Percentiles rank a stretch among this genome's conserved stretches.
These are phyloP conservation scores for Chloroceryle inda DNA, from an alignment of 2,797 vertebrate genomes.

Conservation along the genomic window DNA sequence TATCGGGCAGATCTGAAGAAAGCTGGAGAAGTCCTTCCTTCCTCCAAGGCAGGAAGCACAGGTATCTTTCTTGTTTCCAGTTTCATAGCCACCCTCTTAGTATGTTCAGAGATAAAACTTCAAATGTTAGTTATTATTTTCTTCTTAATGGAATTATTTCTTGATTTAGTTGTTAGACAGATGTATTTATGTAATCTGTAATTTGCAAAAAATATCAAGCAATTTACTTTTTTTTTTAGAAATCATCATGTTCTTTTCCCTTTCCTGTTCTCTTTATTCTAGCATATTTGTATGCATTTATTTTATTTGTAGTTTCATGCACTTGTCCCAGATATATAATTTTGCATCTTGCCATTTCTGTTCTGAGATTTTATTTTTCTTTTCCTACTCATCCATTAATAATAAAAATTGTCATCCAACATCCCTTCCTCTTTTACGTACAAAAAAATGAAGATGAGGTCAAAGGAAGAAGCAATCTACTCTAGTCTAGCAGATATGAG, in stretches of 20 bases:
- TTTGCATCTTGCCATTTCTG: neutral
- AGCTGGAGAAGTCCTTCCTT: neutral
- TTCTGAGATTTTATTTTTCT: neutral
- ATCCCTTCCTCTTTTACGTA: neutral
- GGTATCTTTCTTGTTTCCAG: neutral
- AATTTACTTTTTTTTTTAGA: neutral
- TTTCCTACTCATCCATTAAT: neutral
- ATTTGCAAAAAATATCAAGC: neutral
- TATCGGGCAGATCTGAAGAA: neutral
- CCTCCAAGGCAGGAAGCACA: neutral
- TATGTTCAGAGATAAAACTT: neutral
- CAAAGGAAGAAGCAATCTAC: neutral
- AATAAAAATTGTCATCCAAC: neutral
- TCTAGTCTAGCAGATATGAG: neutral
- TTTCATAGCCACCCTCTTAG: neutral
- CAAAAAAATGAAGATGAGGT: neutral
- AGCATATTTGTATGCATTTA: neutral
- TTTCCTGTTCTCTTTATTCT: neutral
- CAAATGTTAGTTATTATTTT: neutral
- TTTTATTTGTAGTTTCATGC: neutral
- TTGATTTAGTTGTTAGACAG: neutral
- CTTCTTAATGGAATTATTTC: neutral
- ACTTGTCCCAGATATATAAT: neutral
- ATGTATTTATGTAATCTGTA: neutral
- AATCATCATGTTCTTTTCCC: neutral